These are phyloP conservation scores for Agonopterix alstromeriana DNA, from an alignment of 2,888 invertebrate species.

Conservation along the genomic window DNA sequence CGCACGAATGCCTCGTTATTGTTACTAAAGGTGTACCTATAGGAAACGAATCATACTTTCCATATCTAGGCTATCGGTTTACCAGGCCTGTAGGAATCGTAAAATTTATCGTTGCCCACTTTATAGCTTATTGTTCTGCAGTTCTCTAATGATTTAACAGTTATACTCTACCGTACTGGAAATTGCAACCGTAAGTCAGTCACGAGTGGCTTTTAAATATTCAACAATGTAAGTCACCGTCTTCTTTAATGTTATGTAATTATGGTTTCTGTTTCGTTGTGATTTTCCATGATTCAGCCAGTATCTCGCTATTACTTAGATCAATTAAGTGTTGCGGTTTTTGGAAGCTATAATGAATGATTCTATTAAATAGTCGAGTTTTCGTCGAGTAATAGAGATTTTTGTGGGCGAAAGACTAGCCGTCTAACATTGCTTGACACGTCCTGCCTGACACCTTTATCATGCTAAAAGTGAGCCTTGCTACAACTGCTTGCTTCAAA, in stretches of 20 bases:
- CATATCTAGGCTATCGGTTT: constrained; percentile 62
- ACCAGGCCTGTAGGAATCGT: constrained; percentile 45
- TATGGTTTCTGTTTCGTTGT: constrained; percentile 1
- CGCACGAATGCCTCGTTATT: too few relatives aligned
- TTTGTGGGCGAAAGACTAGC: too few relatives aligned
- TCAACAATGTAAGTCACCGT: constrained; percentile 14
- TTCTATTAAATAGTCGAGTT: too few relatives aligned
- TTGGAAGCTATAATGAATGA: too few relatives aligned
- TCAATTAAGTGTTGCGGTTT: too few relatives aligned
- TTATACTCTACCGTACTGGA: constrained; percentile 18
- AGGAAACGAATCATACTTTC: not conserved
- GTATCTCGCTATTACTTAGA: not conserved
- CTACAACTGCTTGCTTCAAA: too few relatives aligned
- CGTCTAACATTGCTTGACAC: too few relatives aligned
- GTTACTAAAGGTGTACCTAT: not conserved
- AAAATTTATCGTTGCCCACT: constrained; percentile 54
- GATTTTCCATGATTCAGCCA: constrained; percentile 2
- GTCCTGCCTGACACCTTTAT: too few relatives aligned
- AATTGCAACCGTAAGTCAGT: constrained; percentile 18
- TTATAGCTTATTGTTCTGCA: constrained; percentile 62
- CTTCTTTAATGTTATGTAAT: constrained; percentile 12
- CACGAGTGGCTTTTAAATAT: constrained; percentile 29
- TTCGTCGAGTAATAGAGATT: too few relatives aligned
- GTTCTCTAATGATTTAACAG: constrained; percentile 35
- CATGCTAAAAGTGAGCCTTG: too few relatives aligned